A percentile compares a stretch with the other conserved stretches of the same genome.
These are phyloP conservation scores for Chrysoperla carnea DNA, from an alignment of 1,140 invertebrate genomes.

Conservation along the genomic window DNA sequence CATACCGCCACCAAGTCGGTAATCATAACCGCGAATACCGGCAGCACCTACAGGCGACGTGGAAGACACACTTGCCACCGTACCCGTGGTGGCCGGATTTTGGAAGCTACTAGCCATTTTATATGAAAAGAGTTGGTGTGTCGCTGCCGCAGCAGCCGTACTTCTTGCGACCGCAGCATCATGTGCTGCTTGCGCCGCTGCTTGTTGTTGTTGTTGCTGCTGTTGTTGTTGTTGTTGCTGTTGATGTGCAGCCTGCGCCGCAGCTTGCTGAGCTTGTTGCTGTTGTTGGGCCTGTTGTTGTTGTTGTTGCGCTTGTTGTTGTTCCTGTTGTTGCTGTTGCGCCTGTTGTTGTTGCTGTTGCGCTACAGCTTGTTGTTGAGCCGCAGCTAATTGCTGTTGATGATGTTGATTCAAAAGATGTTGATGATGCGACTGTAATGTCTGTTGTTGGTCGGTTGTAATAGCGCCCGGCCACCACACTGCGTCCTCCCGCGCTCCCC, in stretches of 20 bases:
- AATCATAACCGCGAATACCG: slow-evolving; percentile 31
- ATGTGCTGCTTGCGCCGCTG: slow-evolving; percentile 23
- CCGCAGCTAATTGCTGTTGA: slow-evolving; percentile 24
- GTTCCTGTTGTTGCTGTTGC: slow-evolving; percentile 12
- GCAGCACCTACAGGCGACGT: slow-evolving; percentile 22
- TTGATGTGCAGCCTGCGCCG: slow-evolving; percentile 32
- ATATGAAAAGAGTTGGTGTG: slow-evolving; percentile 62
- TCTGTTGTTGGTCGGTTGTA: slow-evolving; percentile 29
- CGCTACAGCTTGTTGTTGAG: slow-evolving; percentile 22
- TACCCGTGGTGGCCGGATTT: slow-evolving; percentile 36
- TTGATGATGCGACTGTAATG: slow-evolving; percentile 29
- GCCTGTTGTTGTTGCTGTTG: slow-evolving; percentile 18
- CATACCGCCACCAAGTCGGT: slow-evolving; percentile 31
- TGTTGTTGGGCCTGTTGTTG: slow-evolving; percentile 31
- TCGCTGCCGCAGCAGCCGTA: slow-evolving; percentile 35
- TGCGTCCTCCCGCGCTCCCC: slow-evolving; percentile 40
- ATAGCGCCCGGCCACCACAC: slow-evolving; percentile 36
- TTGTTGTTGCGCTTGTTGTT: slow-evolving; percentile 8
- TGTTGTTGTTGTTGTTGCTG: slow-evolving; percentile 17
- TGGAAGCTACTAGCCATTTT: slow-evolving; percentile 69
- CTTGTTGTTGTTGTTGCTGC: slow-evolving; percentile 20
- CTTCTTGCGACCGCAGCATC: slow-evolving; percentile 27
- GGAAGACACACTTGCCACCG: slow-evolving; percentile 26
- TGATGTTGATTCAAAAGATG: slow-evolving; percentile 28
- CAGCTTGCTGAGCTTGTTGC: slow-evolving; percentile 29